phyloP scores from a whole-genome alignment of 2,888 invertebrate genomes.

The Drosophila cyrtoloma region DNA sequence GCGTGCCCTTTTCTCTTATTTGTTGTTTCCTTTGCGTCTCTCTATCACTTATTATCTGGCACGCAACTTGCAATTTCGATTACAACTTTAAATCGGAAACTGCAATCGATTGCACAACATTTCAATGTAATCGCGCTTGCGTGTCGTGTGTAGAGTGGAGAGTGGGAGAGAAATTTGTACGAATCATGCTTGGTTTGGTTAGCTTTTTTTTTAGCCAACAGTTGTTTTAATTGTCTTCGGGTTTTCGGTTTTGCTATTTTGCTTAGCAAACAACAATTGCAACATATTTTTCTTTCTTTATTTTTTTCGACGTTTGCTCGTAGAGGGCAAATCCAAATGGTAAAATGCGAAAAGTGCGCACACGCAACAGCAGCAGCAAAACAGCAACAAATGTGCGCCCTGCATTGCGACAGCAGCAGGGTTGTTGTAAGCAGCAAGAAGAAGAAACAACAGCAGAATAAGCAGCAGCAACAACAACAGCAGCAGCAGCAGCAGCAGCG shows the following conservation, averaged over 20 bases:
- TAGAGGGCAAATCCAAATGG: constrained; percentile 49
- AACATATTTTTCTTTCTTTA: constrained; percentile 38
- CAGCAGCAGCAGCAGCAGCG: constrained; percentile 18
- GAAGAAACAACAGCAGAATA: constrained; percentile 16
- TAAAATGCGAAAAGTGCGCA: constrained; percentile 62
- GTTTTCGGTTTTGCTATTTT: constrained; percentile 42
- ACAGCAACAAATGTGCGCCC: constrained; percentile 10
- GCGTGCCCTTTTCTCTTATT: constrained; percentile 39
- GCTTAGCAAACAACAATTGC: constrained; percentile 54
- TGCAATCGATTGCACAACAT: constrained; percentile 61
- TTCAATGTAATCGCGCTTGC: constrained; percentile 25
- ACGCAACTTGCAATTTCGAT: constrained; percentile 63
- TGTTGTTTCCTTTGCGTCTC: constrained; percentile 31
- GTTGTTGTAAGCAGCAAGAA: constrained; percentile 8
- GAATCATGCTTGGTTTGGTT: constrained; percentile 26
- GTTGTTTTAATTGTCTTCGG: constrained; percentile 44
- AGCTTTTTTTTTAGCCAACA: constrained; percentile 18
- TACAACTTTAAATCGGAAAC: constrained; percentile 51
- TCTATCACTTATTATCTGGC: constrained; percentile 17
- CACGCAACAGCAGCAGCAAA: constrained; percentile 45
- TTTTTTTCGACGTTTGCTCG: constrained; percentile 6
- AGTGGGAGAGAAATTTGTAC: constrained; percentile 23
- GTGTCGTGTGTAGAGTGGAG: constrained; percentile 3
- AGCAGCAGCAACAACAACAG: constrained; percentile 11
- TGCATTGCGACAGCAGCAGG: constrained; percentile 49